These are phyloP conservation scores for Halictus rubicundus DNA, from an alignment of 1,140 invertebrate species.

Conservation along the genomic window DNA sequence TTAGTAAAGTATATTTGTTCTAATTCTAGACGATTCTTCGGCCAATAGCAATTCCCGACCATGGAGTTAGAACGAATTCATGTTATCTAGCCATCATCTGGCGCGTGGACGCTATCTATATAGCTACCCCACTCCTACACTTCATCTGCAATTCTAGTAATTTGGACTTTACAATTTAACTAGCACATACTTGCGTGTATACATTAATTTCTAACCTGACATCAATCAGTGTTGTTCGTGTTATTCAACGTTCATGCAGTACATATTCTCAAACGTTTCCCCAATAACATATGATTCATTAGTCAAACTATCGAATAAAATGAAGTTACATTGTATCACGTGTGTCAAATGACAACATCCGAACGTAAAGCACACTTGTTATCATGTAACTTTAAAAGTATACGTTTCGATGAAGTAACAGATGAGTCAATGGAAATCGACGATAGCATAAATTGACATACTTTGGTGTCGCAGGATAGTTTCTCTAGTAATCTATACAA, in stretches of 20 bases:
- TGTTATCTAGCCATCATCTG: no score
- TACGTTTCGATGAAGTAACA: background rate
- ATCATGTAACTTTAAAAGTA: slow-evolving; percentile 25
- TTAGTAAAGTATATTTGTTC: no score
- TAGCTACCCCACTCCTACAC: no score
- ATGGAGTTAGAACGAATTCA: no score
- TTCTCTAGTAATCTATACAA: background rate
- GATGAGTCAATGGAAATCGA: background rate
- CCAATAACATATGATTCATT: slow-evolving; percentile 7
- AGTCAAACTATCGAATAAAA: slow-evolving; percentile 11
- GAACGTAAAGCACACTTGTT: slow-evolving; percentile 1
- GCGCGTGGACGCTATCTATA: no score
- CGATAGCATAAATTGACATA: background rate
- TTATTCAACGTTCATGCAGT: slow-evolving; percentile 15
- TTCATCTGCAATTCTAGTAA: slow-evolving; percentile 1
- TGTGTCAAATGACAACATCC: slow-evolving; percentile 10
- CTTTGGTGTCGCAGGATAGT: background rate
- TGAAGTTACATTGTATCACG: slow-evolving; percentile 4
- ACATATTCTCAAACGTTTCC: background rate
- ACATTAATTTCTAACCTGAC: slow-evolving; percentile 42
- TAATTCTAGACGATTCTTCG: no score
- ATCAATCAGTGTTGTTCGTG: slow-evolving; percentile 27
- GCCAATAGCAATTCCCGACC: no score
- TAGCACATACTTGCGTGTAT: background rate
- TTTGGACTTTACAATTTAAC: background rate